phyloP scores from a whole-genome alignment of 2,113 vertebrate genomes.

The Nothobranchius kuhntae region DNA sequence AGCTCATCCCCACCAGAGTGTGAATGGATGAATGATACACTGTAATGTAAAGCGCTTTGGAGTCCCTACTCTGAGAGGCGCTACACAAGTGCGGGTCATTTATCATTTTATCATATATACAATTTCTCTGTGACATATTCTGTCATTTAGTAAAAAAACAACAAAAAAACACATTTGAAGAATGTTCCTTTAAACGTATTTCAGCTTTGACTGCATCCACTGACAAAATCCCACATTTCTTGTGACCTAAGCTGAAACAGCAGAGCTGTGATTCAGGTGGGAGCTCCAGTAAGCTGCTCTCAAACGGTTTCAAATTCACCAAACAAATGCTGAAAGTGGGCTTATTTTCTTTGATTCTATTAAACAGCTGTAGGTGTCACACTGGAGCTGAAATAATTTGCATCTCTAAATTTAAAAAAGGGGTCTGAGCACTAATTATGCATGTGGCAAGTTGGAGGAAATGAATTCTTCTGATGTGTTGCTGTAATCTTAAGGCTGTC shows the following conservation, averaged over 20 bases:
- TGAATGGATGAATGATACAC: too few relatives aligned
- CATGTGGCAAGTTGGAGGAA: not conserved
- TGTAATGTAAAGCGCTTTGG: too few relatives aligned
- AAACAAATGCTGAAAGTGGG: not conserved
- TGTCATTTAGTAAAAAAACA: too few relatives aligned
- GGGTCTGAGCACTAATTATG: not conserved
- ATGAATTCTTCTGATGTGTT: slow-evolving; percentile 10
- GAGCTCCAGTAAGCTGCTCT: not conserved
- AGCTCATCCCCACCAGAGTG: too few relatives aligned
- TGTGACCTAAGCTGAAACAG: slow-evolving; percentile 2
- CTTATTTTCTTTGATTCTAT: slow-evolving; percentile 3
- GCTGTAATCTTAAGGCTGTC: slow-evolving; percentile 3
- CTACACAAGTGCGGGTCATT: too few relatives aligned
- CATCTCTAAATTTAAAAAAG: slow-evolving; percentile 7
- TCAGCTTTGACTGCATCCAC: not conserved
- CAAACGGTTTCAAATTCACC: not conserved
- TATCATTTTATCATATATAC: too few relatives aligned
- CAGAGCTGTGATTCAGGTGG: not conserved
- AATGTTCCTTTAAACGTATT: not conserved
- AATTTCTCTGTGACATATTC: too few relatives aligned
- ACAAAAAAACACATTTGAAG: not conserved
- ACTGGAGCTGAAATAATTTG: not conserved
- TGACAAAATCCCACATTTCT: not conserved
- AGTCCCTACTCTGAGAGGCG: too few relatives aligned
- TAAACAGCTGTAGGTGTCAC: slow-evolving; percentile 14